Conservation (phyloP, 1,140 invertebrate species). For the Hyposmocoma kahamanoa region DNA sequence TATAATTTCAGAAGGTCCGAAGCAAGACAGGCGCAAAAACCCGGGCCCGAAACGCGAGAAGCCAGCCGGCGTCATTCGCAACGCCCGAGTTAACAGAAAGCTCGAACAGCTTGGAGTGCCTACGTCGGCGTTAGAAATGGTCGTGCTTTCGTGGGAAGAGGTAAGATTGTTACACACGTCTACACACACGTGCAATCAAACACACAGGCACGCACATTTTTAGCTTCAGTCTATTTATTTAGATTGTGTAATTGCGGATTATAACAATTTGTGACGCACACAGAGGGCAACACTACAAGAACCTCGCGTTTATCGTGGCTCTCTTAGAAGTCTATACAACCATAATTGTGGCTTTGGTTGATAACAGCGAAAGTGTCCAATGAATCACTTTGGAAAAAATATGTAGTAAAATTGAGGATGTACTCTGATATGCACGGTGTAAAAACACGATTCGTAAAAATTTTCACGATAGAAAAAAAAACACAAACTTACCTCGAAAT, state of each 20-base stretch:
- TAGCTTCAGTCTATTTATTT: neutral
- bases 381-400: no score
- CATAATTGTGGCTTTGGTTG: no score
- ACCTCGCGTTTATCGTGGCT: neutral
- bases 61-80: conserved; percentile 32
- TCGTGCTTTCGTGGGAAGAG: conserved; percentile 50
- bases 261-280: neutral
- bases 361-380: no score
- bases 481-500: no score
- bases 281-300: neutral
- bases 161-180: conserved; percentile 21
- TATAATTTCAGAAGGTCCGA: neutral
- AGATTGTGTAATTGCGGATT: neutral
- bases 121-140: conserved; percentile 29
- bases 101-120: conserved; percentile 34
- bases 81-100: conserved; percentile 23
- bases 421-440: no score
- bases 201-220: conserved; percentile 3
- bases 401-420: no score
- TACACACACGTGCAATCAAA: neutral
- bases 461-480: no score
- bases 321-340: no score
- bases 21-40: neutral
- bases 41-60: conserved; percentile 13
- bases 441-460: no score